Evolutionary conservation across 2,113 vertebrate species (phyloP).

Genomic region (Onychostruthus taczanowskii): DNA sequence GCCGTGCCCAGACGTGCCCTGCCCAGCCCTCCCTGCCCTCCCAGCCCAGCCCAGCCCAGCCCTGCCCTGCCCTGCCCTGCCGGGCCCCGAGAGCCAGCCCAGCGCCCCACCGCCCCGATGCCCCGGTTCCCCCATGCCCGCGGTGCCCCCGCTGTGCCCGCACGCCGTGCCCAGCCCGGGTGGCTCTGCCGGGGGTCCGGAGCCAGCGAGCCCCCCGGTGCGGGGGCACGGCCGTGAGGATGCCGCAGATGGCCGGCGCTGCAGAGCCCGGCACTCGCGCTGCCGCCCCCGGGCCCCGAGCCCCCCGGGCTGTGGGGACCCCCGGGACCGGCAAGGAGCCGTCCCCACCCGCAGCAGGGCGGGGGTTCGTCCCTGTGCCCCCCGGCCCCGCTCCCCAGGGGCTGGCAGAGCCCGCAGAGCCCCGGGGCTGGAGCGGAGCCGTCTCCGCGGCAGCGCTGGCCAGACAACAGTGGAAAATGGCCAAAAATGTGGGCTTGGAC

Average conservation of each 20-base stretch:
- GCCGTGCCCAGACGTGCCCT: too few species aligned
- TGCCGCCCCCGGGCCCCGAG: neutral
- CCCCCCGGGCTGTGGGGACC: neutral
- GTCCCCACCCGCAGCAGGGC: neutral
- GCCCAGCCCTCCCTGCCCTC: neutral
- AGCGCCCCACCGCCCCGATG: fast-evolving
- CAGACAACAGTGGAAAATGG: slow-evolving; percentile 55
- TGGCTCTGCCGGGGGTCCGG: neutral
- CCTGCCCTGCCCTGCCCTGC: neutral
- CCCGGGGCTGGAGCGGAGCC: neutral
- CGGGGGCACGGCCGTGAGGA: neutral
- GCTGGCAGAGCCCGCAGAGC: neutral
- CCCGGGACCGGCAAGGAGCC: fast-evolving
- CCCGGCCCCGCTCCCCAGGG: neutral
- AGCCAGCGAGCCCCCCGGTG: neutral
- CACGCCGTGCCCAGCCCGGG: neutral
- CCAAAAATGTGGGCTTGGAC: slow-evolving; percentile 22
- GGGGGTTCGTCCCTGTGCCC: neutral
- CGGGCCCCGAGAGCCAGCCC: neutral
- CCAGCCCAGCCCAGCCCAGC: too few species aligned
- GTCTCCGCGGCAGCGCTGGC: neutral
- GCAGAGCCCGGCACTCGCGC: neutral
- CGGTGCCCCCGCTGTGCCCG: neutral
- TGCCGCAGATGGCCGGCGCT: neutral
- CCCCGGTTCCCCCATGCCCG: neutral